Conservation (phyloP, 2,797 vertebrate species). For the Intellagama lesueurii region DNA sequence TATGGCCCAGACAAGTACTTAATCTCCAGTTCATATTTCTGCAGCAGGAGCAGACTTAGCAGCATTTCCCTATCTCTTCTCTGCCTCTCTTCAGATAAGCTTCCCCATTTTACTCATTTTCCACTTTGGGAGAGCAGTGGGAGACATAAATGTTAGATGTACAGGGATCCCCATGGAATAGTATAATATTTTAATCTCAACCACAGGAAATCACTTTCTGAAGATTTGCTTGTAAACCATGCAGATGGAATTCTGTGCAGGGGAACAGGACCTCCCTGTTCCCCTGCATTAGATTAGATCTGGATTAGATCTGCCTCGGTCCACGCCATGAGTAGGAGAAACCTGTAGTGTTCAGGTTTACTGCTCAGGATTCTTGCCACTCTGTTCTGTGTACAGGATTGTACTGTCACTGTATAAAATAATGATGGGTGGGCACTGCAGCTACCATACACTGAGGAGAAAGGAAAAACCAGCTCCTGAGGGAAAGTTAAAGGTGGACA, state of each 20-base stretch:
- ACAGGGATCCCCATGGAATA: too few species aligned
- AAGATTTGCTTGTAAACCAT: neutral
- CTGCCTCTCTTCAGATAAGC: neutral
- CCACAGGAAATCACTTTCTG: neutral
- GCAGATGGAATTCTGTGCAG: neutral
- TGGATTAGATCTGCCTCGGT: neutral
- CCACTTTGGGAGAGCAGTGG: neutral
- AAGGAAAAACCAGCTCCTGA: neutral
- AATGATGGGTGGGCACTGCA: neutral
- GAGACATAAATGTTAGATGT: neutral
- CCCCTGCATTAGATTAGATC: too few species aligned
- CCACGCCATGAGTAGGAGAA: neutral
- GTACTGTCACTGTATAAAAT: neutral
- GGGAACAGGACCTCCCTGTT: too few species aligned
- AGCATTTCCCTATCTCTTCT: neutral
- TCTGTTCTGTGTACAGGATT: neutral
- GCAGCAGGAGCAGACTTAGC: neutral
- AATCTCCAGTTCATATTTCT: neutral
- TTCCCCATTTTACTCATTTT: neutral
- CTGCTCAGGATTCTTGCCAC: neutral
- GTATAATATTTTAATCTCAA: neutral
- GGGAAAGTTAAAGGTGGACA: neutral
- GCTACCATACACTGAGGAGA: neutral
- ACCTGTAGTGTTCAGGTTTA: neutral
- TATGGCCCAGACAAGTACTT: too few species aligned